Conservation (phyloP, 2,113 vertebrate genomes). For the Ardeotis arabs region DNA sequence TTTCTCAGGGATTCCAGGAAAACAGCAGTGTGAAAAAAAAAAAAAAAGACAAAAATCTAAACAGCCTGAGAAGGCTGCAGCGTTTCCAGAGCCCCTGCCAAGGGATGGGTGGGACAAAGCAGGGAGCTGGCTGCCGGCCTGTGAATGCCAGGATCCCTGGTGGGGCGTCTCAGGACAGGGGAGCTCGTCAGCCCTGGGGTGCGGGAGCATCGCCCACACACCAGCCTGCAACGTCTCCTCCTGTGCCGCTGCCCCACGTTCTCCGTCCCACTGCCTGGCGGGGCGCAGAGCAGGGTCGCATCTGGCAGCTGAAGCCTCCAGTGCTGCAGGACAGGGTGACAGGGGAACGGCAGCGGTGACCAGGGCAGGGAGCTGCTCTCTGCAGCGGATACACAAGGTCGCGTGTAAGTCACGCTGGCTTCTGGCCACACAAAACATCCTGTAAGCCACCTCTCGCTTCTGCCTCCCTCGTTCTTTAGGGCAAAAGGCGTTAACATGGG, state of each 20-base stretch:
- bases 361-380: not conserved
- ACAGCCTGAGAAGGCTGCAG: conserved; percentile 30
- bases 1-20: too few species aligned
- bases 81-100: conserved; percentile 54
- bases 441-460: not conserved
- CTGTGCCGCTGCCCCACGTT: not conserved
- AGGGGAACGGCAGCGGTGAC: not conserved
- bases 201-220: not conserved
- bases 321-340: not conserved
- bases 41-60: conserved; percentile 17
- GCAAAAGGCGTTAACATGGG: not conserved
- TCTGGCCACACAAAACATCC: not conserved
- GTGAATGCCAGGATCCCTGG: not conserved
- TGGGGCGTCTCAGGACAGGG: not conserved
- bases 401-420: not conserved
- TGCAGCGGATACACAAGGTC: not conserved
- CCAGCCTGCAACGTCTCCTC: not conserved
- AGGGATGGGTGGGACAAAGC: conserved; percentile 16
- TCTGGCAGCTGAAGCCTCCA: not conserved
- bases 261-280: not conserved
- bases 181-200: not conserved
- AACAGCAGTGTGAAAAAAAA: not conserved
- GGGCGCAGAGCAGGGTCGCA: rapidly evolving
- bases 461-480: not conserved
- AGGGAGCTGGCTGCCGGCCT: not conserved